Base-by-base conservation (phyloP, 1,140 invertebrate genomes). In the Drosophila baimaii region DNA sequence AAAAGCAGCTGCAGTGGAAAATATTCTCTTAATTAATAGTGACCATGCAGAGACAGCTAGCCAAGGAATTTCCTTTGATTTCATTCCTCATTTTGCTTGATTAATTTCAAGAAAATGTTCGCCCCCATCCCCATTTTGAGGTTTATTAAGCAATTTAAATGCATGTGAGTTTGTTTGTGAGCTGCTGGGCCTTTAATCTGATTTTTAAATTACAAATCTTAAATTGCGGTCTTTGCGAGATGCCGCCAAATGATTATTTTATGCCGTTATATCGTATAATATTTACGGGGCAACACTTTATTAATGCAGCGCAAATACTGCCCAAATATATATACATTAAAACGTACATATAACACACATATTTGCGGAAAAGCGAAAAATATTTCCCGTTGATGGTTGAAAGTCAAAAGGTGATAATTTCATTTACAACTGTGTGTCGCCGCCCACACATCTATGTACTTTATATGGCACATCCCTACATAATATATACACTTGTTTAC, bases 371-470 rank as follows among this genome's bases (percentile, higher is more conserved):
- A 55, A 46, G 37, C 17, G n/a, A 47, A 37, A 37, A 55, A 70
- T 70, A 70, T 69, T 63, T 39, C 7, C 27, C 12, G 43, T 23
- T 71, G 65, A 71, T 56, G 66, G 27, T 21, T 56, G 33, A 47
- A 70, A 71, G 68, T 41, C 65, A 71, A 71, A 71, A 71, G 68
- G 68, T 27, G 68, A 71, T 71, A 57, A 71, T 71, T 71, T 71
- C 33, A 58, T 71, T 71, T 71, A 58, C 68, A 57, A 71, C 65
- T 49, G 25, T 17, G 46, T 49, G 66, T 70, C 69, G n/a, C 51
- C 69, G n/a, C 51, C 52, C 56, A 37, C 72, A 41, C 54, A 37
- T 49, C 7, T 19, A 47, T 37, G 13, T 25, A 23, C 31, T 19
- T 39, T 55, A 47, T 71, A 33, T 27, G 31, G 9, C 23, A 49